Conservation (phyloP, 1,140 invertebrate species). For the Papilio machaon region DNA sequence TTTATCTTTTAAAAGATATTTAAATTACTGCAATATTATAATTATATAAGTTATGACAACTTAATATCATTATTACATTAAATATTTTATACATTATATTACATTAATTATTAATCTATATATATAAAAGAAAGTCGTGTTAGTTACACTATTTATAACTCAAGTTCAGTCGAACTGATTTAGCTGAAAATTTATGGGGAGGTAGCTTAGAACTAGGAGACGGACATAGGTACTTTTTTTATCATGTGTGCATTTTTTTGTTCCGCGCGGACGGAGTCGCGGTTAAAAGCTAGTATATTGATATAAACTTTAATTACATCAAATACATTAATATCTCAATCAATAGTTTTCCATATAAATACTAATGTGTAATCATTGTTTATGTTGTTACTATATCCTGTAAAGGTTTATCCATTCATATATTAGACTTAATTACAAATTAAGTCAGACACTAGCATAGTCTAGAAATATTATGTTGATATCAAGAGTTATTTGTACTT, state of each 20-base stretch:
- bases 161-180: too few relatives aligned
- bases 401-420: not conserved
- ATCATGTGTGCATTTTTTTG: too few relatives aligned
- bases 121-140: too few relatives aligned
- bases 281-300: too few relatives aligned
- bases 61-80: not conserved
- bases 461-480: too few relatives aligned
- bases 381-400: not conserved
- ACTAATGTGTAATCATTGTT: not conserved
- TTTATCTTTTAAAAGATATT: not conserved
- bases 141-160: too few relatives aligned
- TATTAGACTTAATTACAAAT: not conserved
- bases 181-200: too few relatives aligned
- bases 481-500: too few relatives aligned
- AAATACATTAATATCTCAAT: conserved; percentile 3
- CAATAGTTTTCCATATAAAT: not conserved
- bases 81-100: too few relatives aligned
- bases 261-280: too few relatives aligned
- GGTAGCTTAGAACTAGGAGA: too few relatives aligned
- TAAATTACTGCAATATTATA: not conserved
- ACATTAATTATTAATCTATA: not conserved
- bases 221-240: too few relatives aligned
- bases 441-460: not conserved
- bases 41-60: not conserved
- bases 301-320: not conserved